Evolutionary conservation across 2,888 invertebrate species (phyloP), one percentile per base, ranked within the genome.

Genomic region (Cryptocephalus primarius): DNA sequence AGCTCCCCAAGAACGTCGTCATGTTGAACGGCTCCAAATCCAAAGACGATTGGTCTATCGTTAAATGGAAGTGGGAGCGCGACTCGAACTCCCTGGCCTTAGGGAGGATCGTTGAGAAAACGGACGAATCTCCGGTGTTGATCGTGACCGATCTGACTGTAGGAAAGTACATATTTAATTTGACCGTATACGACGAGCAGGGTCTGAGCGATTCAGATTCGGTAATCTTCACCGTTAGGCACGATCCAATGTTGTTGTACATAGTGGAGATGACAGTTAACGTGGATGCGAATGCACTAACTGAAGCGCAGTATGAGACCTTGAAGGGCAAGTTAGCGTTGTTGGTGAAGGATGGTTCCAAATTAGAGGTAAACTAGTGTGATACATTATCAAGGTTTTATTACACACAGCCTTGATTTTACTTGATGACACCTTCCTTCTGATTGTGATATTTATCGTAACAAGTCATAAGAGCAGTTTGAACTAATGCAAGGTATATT

Each of bases 181-280:
- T 95, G 47, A 86, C 85, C n/a, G 93, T 95, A 1, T 84, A 77
- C 38, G 95, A 95, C 67, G 88, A 88, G 55, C 92, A 94, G 66
- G 94, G 94, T 0, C 74, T 88, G 45, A 82, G 82, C 1, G 82
- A 80, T 55, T 81, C 83, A 11, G 92, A 94, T 66, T 83, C 85
- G 0, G 89, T 89, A 14, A 87, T 86, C 45, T 77, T 95, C 57
- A 79, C 85, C 58, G 87, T 95, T 1, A 88, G 88, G 63, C 70
- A 77, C 55, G 88, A 91, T 72, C 83, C 84, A 0, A 74, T 84
- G 56, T 71, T 85, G 44, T 75, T 80, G 61, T 81, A 88, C 67
- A 75, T 91, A 41, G 80, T 93, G 6, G 89, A 93, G 68, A 72
- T 94, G 62, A 84, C 85, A 0, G 71, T 93, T 4, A 86, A 88